These are phyloP conservation scores for Ceratina australensis DNA, from an alignment of 1,140 invertebrate genomes.

Conservation along the genomic window DNA sequence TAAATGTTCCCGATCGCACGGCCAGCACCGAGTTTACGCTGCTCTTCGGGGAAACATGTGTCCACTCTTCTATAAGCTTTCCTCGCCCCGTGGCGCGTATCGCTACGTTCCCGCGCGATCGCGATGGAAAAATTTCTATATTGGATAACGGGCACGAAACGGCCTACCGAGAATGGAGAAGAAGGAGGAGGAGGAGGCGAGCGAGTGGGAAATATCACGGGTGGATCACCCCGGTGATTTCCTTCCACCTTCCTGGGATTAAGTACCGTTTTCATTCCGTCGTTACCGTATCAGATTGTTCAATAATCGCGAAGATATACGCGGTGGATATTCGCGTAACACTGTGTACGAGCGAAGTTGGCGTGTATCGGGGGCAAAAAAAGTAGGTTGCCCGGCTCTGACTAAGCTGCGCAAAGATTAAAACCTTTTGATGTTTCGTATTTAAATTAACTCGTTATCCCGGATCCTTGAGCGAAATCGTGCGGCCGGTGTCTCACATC, in stretches of 20 bases:
- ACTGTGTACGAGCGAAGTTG: constrained; percentile 61
- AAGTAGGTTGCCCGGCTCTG: constrained; percentile 60
- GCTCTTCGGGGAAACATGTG: constrained; percentile 7
- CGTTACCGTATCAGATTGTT: constrained; percentile 60
- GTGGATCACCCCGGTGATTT: constrained; percentile 21
- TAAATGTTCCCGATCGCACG: constrained; percentile 44
- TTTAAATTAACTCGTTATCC: constrained; percentile 65
- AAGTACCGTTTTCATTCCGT: constrained; percentile 44
- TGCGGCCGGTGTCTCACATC: constrained; percentile 16
- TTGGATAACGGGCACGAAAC: constrained; percentile 24
- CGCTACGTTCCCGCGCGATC: neutral
- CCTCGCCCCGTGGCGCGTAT: neutral
- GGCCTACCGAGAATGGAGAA: neutral
- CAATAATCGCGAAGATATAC: constrained; percentile 61
- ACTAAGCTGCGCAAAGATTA: constrained; percentile 57
- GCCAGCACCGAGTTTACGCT: constrained; percentile 18
- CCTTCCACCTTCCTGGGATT: neutral
- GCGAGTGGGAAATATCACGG: constrained; percentile 13
- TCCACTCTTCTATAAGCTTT: neutral
- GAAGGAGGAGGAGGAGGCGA: too few relatives aligned
- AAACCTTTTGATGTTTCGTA: constrained; percentile 65
- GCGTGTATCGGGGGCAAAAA: constrained; percentile 61
- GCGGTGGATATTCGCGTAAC: constrained; percentile 49
- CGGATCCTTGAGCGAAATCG: constrained; percentile 50
- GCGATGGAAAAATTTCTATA: constrained; percentile 17